Evolutionary conservation across 2,888 invertebrate species (phyloP), one percentile per base, ranked within the genome.

Genomic region (Drosophila hamatofila): DNA sequence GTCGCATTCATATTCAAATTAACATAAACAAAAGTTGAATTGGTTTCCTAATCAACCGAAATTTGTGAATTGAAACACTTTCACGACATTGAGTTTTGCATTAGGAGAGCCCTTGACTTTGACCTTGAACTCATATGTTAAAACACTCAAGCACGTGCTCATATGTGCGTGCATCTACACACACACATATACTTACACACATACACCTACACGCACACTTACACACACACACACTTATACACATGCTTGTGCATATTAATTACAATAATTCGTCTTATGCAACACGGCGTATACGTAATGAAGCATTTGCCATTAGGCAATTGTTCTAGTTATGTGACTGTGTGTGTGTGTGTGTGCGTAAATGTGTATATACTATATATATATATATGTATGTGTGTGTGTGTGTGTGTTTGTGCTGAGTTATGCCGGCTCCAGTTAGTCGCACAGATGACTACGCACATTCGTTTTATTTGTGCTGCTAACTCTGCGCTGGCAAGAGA

Each of bases 371-470:
- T 30, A 30, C 3, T 11, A 30, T 30, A 30, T 54, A 23, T 16
- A 33, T 42, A 11, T 27, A 2, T 35, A 12, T 44, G 16, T 42
- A 4, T 30, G 27, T 61, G 18, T 46, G 25, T 33, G 37, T 60
- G 27, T 59, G 41, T 44, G 46, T 55, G 57, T 54, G 54, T 41
- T 27, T 61, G 39, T 12, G 46, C 41, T 84, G 89, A 85, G 79
- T 80, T 84, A 88, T 84, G 72, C 63, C 64, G 88, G 88, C 88
- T 86, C 90, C 88, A 89, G 88, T 88, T 88, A 88, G 88, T 83
- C 88, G 88, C 88, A 55, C 60, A 80, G 68, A 75, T 80, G 78
- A 89, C 89, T 74, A 78, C 76, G 88, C 85, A 82, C 59, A 78
- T 80, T 78, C 62, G 46, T 65, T 75, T 67, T 80, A 66, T 62